Base-by-base conservation (phyloP, 2,797 vertebrate genomes). In the Xenops minutus region DNA sequence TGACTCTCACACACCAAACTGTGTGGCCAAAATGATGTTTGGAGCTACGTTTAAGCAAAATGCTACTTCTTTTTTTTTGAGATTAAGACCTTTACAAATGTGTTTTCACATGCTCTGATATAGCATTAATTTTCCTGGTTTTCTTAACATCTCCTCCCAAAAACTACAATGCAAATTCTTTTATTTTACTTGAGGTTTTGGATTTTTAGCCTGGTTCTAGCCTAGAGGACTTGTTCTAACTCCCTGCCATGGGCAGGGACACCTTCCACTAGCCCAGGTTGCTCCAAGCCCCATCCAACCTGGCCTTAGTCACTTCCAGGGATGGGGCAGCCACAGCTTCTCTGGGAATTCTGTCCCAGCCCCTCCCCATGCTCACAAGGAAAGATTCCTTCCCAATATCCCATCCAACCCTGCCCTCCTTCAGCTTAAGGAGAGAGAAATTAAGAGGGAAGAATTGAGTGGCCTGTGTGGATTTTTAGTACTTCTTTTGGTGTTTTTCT, bases 291-390 rank as follows among this genome's bases (percentile, higher is more conserved):
- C 55, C 16, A 3, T 44, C 64, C 72, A 76, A 0, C 43, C 41
- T 76, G 78, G 63, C 23, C 20, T 63, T 29, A 79, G 56, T 1
- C 56, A 71, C 29, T 76, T 8, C 43, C 58, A 77, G 66, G 88
- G 58, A 71, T 84, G 87, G 58, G 24, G 37, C n/a, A 63, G 49
- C 78, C 78, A 2, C 86, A 82, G 56, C 71, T 56, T 7, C 29
- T 69, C 63, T 89, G 56, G 27, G 5, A 1, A 56, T 0, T 2
- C 44, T 5, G 2, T 4, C 1, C 34, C 61, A 74, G 30, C 3
- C 1, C 32, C 72, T 46, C 0, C 5, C 4, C 43, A 58, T 23
- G 36, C 64, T 89, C 0, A 1, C 51, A 77, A 18, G 9, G 12
- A 58, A 5, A 2, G 34, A 64, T 69, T 59, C 12, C 20, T 64